Percentiles rank a stretch among this genome's conserved stretches.
phyloP scores from a whole-genome alignment of 1,140 invertebrate genomes.

The Saxidomus purpurata region DNA sequence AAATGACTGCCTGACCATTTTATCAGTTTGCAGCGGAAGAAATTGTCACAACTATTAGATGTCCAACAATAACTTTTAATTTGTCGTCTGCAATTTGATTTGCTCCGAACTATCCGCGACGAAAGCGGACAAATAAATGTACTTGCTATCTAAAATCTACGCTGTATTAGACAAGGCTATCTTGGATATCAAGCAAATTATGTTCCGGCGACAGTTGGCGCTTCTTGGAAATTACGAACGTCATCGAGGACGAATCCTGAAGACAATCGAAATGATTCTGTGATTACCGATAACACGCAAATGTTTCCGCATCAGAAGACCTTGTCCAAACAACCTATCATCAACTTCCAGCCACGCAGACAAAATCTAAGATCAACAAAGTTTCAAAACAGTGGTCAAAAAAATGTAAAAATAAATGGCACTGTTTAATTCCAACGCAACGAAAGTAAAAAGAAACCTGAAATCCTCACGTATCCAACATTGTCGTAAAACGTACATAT shows the following conservation, averaged over 20 bases:
- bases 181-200: constrained; percentile 45
- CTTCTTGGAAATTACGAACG: constrained; percentile 56
- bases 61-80: no score
- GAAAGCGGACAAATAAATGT: not conserved
- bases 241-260: constrained; percentile 47
- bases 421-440: no score
- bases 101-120: not conserved
- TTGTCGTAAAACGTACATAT: no score
- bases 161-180: constrained; percentile 38
- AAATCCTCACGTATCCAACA: no score
- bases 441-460: no score
- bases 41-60: no score
- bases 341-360: not conserved
- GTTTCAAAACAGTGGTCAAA: not conserved
- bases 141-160: constrained; percentile 33
- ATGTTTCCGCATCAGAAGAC: constrained; percentile 21
- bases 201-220: constrained; percentile 39
- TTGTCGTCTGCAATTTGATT: not conserved
- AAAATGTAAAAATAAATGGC: no score
- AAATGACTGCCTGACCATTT: no score
- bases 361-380: not conserved
- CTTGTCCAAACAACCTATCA: not conserved
- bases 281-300: constrained; percentile 47
- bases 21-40: no score
- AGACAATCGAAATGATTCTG: constrained; percentile 51